Base-by-base conservation (phyloP, 2,797 vertebrate species). In the Alosa sapidissima region DNA sequence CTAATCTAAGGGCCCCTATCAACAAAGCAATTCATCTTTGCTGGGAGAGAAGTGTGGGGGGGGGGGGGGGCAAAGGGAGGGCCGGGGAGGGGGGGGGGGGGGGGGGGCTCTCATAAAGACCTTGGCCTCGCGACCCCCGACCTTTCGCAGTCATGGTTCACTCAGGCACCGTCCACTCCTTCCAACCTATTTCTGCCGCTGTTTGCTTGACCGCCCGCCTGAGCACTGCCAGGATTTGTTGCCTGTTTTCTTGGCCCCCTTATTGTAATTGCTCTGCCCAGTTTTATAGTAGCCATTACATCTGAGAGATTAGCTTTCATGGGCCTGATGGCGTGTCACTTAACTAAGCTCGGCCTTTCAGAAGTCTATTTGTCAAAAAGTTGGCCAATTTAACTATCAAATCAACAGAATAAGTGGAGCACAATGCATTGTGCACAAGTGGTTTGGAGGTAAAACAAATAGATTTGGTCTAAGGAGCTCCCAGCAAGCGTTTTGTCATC, bases 281-380 rank as follows among this genome's bases (percentile, higher is more conserved):
- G 95, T 93, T 96, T 97, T 96, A 97, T 97, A 96, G 94, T 92
- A 93, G 94, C 95, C 95, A 96, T 96, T 97, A 96, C 94, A 92
- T 94, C 92, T 96, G 95, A 97, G 94, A 95, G 95, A 94, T 95
- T 94, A 94, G 93, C 94, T 97, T 96, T 96, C 94, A 91, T 94
- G 94, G 91, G 93, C 88, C 89, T 93, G 95, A 96, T 96, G 94
- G 95, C 94, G 94, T 92, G 95, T 92, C 92, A 92, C 93, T 94
- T 92, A 92, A 91, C 93, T 92, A 90, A 86, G 86, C 86, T 83
- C 83, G 58, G 82, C 82, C 84, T 89, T 89, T 87, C 89, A 86
- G 7, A 47, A 89, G 82, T 86, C 89, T 89, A 78, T 88, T 89
- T 88, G 87, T 28, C 81, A 89, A 89, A 92, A 62, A 88, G 85